A percentile compares a stretch with the other conserved stretches of the same genome.
Evolutionary conservation across 2,797 vertebrate genomes (phyloP).

Genomic region (Danio kyathit): DNA sequence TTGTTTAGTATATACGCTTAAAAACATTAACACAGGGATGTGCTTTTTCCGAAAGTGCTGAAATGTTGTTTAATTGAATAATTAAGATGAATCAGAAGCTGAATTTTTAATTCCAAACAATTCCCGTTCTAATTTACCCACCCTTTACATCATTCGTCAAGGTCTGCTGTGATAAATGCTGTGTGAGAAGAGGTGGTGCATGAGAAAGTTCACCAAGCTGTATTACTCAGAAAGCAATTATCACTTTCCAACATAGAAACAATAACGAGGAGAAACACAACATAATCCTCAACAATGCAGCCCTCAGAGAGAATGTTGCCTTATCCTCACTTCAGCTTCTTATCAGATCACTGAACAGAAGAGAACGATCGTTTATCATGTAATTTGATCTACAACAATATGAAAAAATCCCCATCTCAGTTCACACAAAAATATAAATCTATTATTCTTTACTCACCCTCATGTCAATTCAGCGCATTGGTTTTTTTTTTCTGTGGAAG

Average conservation of each 20-base stretch:
- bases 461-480: not conserved
- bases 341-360: slow-evolving; percentile 23
- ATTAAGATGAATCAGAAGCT: not conserved
- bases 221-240: slow-evolving; percentile 73
- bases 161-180: not conserved
- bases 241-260: slow-evolving; percentile 43
- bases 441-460: not conserved
- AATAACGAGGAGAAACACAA: slow-evolving; percentile 21
- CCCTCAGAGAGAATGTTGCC: slow-evolving; percentile 19
- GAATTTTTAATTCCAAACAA: not conserved
- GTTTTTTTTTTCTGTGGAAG: not conserved
- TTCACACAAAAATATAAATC: not conserved
- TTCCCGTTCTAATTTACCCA: not conserved
- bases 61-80: not conserved
- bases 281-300: slow-evolving; percentile 20
- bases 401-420: not conserved
- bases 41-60: not conserved
- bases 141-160: not conserved
- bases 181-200: slow-evolving; percentile 59
- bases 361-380: slow-evolving; percentile 42
- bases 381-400: slow-evolving; percentile 16
- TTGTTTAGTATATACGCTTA: no score
- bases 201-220: slow-evolving; percentile 58
- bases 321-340: slow-evolving; percentile 18
- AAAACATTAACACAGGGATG: not conserved